phyloP scores from a whole-genome alignment of 2,113 vertebrate genomes.

The Oreochromis aureus region DNA sequence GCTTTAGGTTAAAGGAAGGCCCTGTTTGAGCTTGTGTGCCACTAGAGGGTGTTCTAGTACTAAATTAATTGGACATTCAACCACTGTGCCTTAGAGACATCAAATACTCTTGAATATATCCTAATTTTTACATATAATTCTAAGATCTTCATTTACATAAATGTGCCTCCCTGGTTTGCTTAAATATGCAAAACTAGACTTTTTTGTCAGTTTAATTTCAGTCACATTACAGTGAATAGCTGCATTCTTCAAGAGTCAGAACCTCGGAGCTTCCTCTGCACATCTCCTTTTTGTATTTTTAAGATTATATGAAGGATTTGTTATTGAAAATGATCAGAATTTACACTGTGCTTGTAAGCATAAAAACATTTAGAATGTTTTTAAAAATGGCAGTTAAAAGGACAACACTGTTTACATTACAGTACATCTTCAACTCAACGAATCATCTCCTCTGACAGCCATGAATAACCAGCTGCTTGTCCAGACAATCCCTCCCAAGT shows the following conservation, averaged over 20 bases:
- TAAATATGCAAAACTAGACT: rapidly evolving
- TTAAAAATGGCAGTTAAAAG: rapidly evolving
- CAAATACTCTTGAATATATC: not conserved
- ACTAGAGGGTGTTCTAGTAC: not conserved
- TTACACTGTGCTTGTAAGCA: not conserved
- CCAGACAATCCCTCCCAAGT: not conserved
- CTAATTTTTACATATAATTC: not conserved
- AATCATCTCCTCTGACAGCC: not conserved
- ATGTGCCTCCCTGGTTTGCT: not conserved
- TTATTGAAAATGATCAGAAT: not conserved
- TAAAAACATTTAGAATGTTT: not conserved
- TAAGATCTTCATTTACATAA: not conserved
- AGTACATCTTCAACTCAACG: rapidly evolving
- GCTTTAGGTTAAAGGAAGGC: not conserved
- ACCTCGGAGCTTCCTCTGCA: rapidly evolving
- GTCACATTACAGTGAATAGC: not conserved
- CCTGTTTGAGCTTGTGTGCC: not conserved
- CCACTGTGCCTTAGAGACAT: not conserved
- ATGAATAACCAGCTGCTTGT: not conserved
- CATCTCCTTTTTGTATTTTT: not conserved
- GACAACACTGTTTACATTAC: not conserved
- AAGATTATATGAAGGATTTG: not conserved
- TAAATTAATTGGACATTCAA: not conserved
- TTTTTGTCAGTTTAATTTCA: not conserved
- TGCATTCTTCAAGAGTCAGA: not conserved